A percentile compares a stretch with the other conserved stretches of the same genome.
Evolutionary conservation across 2,888 invertebrate genomes (phyloP).

Genomic region (Sarcophaga subvicina): DNA sequence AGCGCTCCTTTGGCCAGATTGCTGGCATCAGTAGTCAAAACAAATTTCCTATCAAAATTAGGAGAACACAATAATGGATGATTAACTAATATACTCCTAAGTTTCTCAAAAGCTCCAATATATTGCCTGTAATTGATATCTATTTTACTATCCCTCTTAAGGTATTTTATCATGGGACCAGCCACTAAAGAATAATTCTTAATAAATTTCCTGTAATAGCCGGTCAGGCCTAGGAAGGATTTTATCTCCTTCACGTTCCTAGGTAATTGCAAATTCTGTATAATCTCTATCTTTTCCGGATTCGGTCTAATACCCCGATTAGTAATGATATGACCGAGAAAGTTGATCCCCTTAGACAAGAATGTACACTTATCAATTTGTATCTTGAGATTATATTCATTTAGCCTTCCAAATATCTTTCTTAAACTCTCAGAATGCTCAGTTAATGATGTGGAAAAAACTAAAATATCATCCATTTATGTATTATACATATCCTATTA

Average conservation of each 20-base stretch:
- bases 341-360: not conserved
- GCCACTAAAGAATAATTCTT: too few relatives aligned
- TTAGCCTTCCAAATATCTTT: constrained; percentile 1
- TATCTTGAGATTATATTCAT: constrained; percentile 1
- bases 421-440: constrained; percentile 15
- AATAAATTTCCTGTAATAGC: too few relatives aligned
- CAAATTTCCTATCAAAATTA: not conserved
- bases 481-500: not conserved
- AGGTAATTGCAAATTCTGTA: not conserved
- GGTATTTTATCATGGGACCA: too few relatives aligned
- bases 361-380: constrained; percentile 22
- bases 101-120: too few relatives aligned
- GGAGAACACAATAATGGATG: too few relatives aligned
- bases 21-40: constrained; percentile 18
- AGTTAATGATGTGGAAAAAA: constrained; percentile 11
- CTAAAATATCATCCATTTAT: not conserved
- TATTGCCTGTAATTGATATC: not conserved
- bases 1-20: not conserved
- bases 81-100: too few relatives aligned
- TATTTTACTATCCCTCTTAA: not conserved
- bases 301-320: constrained; percentile 17
- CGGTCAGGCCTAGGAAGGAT: not conserved
- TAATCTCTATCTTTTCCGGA: constrained; percentile 4
- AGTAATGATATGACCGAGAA: constrained; percentile 17
- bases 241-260: not conserved